These are phyloP conservation scores for Trimorus sp. DNA, from an alignment of 2,888 invertebrate species.

Conservation along the genomic window DNA sequence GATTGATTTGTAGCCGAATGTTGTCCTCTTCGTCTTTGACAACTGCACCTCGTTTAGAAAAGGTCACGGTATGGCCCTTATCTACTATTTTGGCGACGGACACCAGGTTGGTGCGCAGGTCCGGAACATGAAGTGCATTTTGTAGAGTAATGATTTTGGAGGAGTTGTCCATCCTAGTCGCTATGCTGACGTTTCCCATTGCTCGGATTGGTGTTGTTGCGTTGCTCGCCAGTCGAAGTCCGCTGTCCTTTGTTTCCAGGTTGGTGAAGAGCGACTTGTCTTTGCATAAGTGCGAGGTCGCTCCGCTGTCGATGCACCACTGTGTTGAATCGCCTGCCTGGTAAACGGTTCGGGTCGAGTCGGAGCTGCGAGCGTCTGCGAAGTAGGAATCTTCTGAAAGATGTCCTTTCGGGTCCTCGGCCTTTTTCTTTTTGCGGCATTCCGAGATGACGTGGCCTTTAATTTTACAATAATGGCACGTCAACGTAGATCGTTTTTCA, in stretches of 20 bases:
- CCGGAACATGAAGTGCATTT: conserved; percentile 59
- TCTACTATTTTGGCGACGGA: conserved; percentile 65
- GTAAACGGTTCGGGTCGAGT: neutral
- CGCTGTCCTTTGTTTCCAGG: neutral
- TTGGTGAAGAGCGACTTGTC: conserved; percentile 1
- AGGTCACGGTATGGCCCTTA: conserved; percentile 43
- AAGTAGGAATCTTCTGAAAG: neutral
- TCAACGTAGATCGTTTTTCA: conserved; percentile 1
- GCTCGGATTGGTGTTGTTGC: conserved; percentile 19
- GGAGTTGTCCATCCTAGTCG: neutral
- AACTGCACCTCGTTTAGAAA: conserved; percentile 39
- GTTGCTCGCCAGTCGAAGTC: conserved; percentile 31
- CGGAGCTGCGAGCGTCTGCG: conserved; percentile 5
- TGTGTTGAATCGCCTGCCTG: neutral
- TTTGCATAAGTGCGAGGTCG: conserved; percentile 3
- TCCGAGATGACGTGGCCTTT: neutral
- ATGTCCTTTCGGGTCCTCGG: neutral
- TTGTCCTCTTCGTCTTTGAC: conserved; percentile 8
- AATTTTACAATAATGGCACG: neutral
- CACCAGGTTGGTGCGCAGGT: conserved; percentile 62
- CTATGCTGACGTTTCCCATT: conserved; percentile 7
- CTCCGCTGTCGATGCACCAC: conserved; percentile 3
- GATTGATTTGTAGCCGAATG: neutral
- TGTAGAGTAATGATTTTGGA: conserved; percentile 1
- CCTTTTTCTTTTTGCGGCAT: conserved; percentile 2